phyloP scores from a whole-genome alignment of 2,888 invertebrate genomes.

The Chymomyza procnemis region DNA sequence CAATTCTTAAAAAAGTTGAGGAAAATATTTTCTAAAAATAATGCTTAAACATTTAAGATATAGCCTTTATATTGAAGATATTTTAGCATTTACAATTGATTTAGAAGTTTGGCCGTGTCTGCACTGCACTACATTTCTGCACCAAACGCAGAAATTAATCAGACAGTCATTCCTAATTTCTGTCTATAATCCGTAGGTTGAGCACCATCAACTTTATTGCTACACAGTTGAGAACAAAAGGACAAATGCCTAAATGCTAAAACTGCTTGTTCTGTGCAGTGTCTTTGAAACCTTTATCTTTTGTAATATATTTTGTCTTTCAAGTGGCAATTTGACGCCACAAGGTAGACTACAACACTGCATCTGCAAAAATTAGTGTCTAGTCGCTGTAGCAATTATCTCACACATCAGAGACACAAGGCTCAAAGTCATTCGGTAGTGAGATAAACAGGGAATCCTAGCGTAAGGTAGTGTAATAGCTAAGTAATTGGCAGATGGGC shows the following conservation, averaged over 20 bases:
- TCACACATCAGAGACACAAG: constrained; percentile 2
- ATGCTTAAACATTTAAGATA: too few species aligned
- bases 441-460: background rate
- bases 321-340: background rate
- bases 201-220: constrained; percentile 32
- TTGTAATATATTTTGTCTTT: background rate
- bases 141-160: constrained; percentile 28
- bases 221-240: background rate
- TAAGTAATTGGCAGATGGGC: constrained; percentile 57
- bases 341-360: background rate
- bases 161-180: constrained; percentile 11
- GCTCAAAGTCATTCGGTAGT: background rate
- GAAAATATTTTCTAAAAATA: too few species aligned
- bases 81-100: too few species aligned
- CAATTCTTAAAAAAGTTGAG: too few species aligned
- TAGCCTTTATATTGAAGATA: too few species aligned
- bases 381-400: constrained; percentile 19
- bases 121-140: constrained; percentile 30
- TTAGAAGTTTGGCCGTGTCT: constrained; percentile 28
- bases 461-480: constrained; percentile 34
- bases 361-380: constrained; percentile 25
- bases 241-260: background rate
- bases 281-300: background rate
- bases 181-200: constrained; percentile 25
- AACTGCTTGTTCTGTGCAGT: background rate